phyloP scores from a whole-genome alignment of 1,140 invertebrate genomes.

The Pemphigus obesinymphae region DNA sequence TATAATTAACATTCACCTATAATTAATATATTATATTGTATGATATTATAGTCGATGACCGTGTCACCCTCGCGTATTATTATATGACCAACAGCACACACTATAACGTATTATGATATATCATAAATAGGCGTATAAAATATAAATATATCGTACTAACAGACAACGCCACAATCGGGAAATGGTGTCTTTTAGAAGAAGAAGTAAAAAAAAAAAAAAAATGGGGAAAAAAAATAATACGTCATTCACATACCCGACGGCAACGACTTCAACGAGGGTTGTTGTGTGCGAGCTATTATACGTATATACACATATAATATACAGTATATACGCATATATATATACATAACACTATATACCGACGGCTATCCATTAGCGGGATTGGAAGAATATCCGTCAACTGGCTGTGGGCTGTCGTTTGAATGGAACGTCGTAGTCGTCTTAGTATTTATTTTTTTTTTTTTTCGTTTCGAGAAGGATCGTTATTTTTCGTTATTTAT shows the following conservation, averaged over 20 bases:
- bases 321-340: background rate
- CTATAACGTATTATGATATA: background rate
- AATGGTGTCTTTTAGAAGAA: background rate
- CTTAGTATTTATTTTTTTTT: background rate
- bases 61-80: background rate
- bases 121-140: background rate
- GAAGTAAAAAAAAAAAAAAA: background rate
- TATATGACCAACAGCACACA: background rate
- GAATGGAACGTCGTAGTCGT: conserved; percentile 10
- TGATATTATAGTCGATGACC: background rate
- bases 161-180: background rate
- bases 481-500: too few species aligned
- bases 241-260: background rate
- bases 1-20: background rate
- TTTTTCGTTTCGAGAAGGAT: background rate
- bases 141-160: too few species aligned
- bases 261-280: background rate
- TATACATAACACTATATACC: background rate
- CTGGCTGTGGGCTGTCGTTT: background rate
- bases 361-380: conserved; percentile 18
- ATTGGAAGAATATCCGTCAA: conserved; percentile 25
- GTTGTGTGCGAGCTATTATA: background rate
- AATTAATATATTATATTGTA: background rate
- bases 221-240: too few species aligned
- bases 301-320: too few species aligned